These are phyloP conservation scores for Criorhina ranunculi DNA, from an alignment of 2,888 invertebrate species.

Conservation along the genomic window DNA sequence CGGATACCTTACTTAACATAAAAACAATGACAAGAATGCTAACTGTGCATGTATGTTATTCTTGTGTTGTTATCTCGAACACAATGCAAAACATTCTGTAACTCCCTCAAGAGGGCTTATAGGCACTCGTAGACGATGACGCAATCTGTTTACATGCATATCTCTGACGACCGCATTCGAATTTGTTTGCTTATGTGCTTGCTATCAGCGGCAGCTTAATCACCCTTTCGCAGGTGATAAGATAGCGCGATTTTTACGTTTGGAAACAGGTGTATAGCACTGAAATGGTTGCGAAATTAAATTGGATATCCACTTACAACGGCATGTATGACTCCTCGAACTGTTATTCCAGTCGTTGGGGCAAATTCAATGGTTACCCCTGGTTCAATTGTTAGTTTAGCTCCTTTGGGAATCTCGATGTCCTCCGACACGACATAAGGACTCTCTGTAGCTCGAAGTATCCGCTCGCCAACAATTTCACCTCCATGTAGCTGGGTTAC, in stretches of 20 bases:
- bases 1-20: conserved; percentile 55
- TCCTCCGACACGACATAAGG: conserved; percentile 93
- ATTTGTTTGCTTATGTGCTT: conserved; percentile 53
- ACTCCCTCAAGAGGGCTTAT: conserved; percentile 2
- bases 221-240: conserved; percentile 65
- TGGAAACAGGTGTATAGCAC: conserved; percentile 58
- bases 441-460: conserved; percentile 85
- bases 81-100: conserved; percentile 37
- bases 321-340: conserved; percentile 94
- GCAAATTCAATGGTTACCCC: conserved; percentile 96
- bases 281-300: conserved; percentile 33
- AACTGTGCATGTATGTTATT: neutral
- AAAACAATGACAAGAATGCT: conserved; percentile 33
- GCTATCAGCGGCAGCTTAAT: conserved; percentile 60
- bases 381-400: conserved; percentile 93
- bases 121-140: too few species aligned
- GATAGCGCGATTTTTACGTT: conserved; percentile 52
- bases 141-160: conserved; percentile 68
- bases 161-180: conserved; percentile 41
- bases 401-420: conserved; percentile 91
- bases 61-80: conserved; percentile 25
- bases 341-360: conserved; percentile 96
- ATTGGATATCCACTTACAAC: conserved; percentile 89
- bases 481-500: conserved; percentile 82
- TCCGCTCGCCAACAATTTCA: conserved; percentile 82